Conservation (phyloP, 92 coral and sea anemone species). For the Siderastrea radians region DNA sequence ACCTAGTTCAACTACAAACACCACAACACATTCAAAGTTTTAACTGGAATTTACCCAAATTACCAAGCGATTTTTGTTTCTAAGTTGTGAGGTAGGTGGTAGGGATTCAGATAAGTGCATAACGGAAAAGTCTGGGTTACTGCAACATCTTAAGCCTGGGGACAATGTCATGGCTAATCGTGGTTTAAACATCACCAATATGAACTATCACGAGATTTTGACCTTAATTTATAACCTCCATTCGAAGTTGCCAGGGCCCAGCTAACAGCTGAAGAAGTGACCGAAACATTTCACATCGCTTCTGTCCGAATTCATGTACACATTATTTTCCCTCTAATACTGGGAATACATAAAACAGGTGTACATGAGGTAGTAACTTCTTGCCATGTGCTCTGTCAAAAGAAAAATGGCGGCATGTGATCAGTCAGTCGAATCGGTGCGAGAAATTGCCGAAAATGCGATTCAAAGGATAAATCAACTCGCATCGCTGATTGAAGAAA, state of each 20-base stretch:
- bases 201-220: conserved; percentile 28
- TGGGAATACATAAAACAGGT: too few relatives aligned
- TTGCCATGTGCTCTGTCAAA: too few relatives aligned
- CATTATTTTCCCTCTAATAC: too few relatives aligned
- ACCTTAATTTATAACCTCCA: conserved; percentile 64
- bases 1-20: conserved; percentile 67
- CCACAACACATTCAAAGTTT: conserved; percentile 62
- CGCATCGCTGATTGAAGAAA: too few relatives aligned
- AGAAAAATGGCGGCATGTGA: too few relatives aligned
- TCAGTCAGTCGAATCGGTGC: too few relatives aligned
- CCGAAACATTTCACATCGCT: conserved; percentile 46
- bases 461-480: too few relatives aligned
- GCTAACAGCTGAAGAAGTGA: conserved; percentile 62
- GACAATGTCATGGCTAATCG: conserved; percentile 72
- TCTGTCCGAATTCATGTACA: conserved; percentile 65
- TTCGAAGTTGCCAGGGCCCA: conserved; percentile 67
- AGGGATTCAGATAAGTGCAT: conserved; percentile 65
- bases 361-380: too few relatives aligned
- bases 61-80: conserved; percentile 67
- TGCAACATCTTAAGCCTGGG: conserved; percentile 55
- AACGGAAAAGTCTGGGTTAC: conserved; percentile 59
- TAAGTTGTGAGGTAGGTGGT: conserved; percentile 67
- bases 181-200: conserved; percentile 66
- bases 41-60: conserved; percentile 69
- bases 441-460: too few relatives aligned